Evolutionary conservation across 2,797 vertebrate species (phyloP).

Genomic region (Enteromius fasciolatus): DNA sequence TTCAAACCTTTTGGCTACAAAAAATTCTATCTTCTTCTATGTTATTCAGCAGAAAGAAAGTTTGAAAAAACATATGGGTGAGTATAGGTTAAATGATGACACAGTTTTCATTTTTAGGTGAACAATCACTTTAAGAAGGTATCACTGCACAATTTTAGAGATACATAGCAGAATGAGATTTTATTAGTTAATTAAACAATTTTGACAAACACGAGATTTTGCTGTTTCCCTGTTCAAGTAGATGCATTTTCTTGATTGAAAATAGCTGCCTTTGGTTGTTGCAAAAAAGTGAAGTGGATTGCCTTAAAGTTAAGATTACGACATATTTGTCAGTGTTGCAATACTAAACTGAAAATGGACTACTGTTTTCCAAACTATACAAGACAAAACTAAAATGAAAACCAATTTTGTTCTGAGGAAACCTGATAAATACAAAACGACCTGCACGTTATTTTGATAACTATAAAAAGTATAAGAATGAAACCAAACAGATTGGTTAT

Average conservation of each 20-base stretch:
- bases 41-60: neutral
- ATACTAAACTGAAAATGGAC: neutral
- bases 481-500: slow-evolving; percentile 8
- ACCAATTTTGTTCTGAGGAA: neutral
- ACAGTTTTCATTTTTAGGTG: neutral
- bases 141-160: neutral
- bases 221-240: neutral
- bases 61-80: neutral
- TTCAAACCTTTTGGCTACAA: neutral
- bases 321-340: neutral
- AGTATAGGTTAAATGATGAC: neutral
- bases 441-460: neutral
- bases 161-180: neutral
- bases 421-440: neutral
- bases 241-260: neutral
- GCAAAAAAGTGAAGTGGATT: neutral
- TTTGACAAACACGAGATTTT: neutral
- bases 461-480: neutral
- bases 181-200: neutral
- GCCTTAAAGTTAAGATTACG: neutral
- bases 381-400: neutral
- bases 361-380: neutral
- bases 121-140: neutral
- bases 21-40: neutral
- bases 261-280: neutral